phyloP scores from a whole-genome alignment of 2,888 invertebrate species.

The Auanema freiburgensis region DNA sequence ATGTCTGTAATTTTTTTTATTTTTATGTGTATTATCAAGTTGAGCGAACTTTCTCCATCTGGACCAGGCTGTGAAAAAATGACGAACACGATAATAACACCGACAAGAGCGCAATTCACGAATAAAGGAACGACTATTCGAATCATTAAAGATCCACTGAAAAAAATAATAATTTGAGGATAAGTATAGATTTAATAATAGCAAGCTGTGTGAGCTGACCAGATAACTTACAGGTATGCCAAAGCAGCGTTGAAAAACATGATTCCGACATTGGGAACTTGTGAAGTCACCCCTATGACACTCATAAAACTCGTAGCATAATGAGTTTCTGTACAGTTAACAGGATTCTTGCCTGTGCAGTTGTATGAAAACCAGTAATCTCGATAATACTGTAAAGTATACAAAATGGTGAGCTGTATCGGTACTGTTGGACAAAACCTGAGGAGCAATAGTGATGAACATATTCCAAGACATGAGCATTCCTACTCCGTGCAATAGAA shows the following conservation, averaged over 20 bases:
- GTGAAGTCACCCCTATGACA: constrained; percentile 84
- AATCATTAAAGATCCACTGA: constrained; percentile 80
- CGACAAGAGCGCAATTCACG: constrained; percentile 64
- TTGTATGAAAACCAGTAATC: constrained; percentile 76
- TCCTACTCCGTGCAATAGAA: constrained; percentile 44
- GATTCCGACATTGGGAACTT: constrained; percentile 90
- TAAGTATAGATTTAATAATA: not conserved
- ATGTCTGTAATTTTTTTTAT: constrained; percentile 62
- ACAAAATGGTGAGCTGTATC: not conserved
- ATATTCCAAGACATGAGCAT: constrained; percentile 49
- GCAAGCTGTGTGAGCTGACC: not conserved
- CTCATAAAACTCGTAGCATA: constrained; percentile 80
- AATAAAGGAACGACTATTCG: constrained; percentile 74
- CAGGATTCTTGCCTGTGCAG: constrained; percentile 1
- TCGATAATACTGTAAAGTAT: constrained; percentile 72
- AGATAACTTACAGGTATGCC: constrained; percentile 37
- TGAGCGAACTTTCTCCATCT: constrained; percentile 12
- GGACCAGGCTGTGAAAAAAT: constrained; percentile 65
- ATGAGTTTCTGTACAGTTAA: constrained; percentile 46
- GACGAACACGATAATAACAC: constrained; percentile 66
- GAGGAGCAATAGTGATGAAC: constrained; percentile 48
- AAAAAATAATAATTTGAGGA: too few relatives aligned
- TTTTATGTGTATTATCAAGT: not conserved
- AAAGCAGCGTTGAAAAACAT: constrained; percentile 69
- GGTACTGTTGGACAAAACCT: constrained; percentile 12